phyloP scores from a whole-genome alignment of 2,797 vertebrate genomes.

The Chlorospingus flavigularis region DNA sequence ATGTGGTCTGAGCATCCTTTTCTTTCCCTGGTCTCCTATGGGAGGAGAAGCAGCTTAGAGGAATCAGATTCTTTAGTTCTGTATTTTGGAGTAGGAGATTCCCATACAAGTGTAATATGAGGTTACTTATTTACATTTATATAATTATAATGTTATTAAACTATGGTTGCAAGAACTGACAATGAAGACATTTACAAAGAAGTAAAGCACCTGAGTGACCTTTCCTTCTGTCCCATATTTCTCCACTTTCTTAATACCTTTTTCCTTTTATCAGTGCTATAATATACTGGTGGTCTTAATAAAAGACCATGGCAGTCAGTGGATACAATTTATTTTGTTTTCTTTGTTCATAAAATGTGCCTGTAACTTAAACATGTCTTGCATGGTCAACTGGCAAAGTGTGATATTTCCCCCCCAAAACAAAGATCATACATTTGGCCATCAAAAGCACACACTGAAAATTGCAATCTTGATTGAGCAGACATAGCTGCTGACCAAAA shows the following conservation, averaged over 20 bases:
- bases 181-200: neutral
- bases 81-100: neutral
- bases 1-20: neutral
- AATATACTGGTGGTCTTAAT: neutral
- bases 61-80: neutral
- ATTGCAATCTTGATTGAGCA: neutral
- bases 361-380: neutral
- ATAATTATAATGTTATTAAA: neutral
- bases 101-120: rapidly evolving
- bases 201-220: neutral
- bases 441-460: neutral
- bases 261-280: neutral
- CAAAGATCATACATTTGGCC: neutral
- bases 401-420: rapidly evolving
- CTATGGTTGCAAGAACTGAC: neutral
- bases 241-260: neutral
- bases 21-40: rapidly evolving
- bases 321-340: neutral
- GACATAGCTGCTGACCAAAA: neutral
- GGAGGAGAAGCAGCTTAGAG: neutral
- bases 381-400: neutral
- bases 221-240: neutral
- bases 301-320: neutral
- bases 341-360: neutral
- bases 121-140: neutral